Base-by-base conservation (phyloP, 2,113 vertebrate genomes). In the Cheilinus undulatus region DNA sequence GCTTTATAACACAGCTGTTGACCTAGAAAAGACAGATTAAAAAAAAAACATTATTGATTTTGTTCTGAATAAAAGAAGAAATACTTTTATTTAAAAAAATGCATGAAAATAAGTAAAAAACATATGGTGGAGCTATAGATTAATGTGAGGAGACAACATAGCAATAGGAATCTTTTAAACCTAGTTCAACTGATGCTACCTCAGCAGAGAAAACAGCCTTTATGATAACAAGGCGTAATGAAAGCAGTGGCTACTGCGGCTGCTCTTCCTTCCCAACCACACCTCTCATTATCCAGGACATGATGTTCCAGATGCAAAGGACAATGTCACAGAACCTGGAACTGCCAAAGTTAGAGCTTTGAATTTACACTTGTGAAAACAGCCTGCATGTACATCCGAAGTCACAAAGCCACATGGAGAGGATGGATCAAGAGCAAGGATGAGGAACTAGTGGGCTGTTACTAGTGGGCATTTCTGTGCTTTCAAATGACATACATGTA, bases 281-380 rank as follows among this genome's bases (percentile, higher is more conserved):
- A 43, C 30, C 59, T 76, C 46, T 80, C 27, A 58, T 74, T 72
- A 82, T 84, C 70, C 76, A 88, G 90, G 78, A 83, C 90, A 78
- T 60, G 63, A 65, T 90, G 89, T 92, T 82, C 90, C 79, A 71
- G 50, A 56, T 46, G 23, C 64, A 65, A 71, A 69, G 71, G 59
- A 73, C 71, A 74, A n/a, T 48, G 45, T 77, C 80, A 72, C 30
- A 50, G 32, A 50, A 79, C 30, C 66, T 27, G 74, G 10, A n/a
- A 46, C 53, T 9, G 19, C 67, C 42, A 58, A 82, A 77, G 43
- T 70, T 38, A 23, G 10, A 67, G 58, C 26, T 46, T 36, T 56
- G 32, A 60, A 63, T n/a, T 23, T 28, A 66, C 56, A 65, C 24
- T 36, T 7, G n/a, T 59, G 50, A 38, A 42, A 49, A 19, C 5